Base-by-base conservation (phyloP, 1,140 invertebrate genomes). In the Caenorhabditis remanei region DNA sequence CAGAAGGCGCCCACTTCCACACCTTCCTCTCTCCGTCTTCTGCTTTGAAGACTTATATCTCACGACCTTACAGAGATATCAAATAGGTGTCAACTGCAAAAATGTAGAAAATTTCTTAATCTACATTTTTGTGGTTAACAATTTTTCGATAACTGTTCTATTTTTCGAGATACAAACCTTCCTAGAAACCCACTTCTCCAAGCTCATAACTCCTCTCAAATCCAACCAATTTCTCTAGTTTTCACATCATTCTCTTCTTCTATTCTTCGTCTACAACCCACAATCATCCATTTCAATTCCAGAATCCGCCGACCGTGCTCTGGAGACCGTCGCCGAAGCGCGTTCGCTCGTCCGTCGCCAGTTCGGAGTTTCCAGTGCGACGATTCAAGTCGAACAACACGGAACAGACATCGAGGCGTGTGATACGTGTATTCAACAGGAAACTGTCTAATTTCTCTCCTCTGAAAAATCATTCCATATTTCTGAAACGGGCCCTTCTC, bases 241-340 rank as follows among this genome's bases (percentile, higher is more conserved):
- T 65, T 65, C 40, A 65, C 9, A 19, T 43, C 13, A 46, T 32
- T 32, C 46, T 71, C 16, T 7, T 0, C 2, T 16, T 0, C 14
- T 3, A 1, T 32, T 32, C 32, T 2, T 2, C 32, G 1, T 32
- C 32, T 32, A 32, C 32, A 71, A 46, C 11, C 19, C 13, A 24
- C 46, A n/a, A 79, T 13, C 24, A 24, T 63, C 5, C 0, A 32
- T 13, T 7, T 32, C 13, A 32, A 4, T 53, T 79, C 11, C 71
- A 79, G 71, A 79, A 48, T 79, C 71, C n/a, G 46, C 71, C 4
- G n/a, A 79, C 46, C 71, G 71, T 24, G 71, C 71, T n/a, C 50
- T 79, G 71, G 71, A 79, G 40, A 79, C 43, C 24, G 71, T 79
- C n/a, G 71, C 46, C 46, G 71, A 50, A 21, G 71, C 71, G 21